Evolutionary conservation across 2,888 invertebrate genomes (phyloP), one percentile per base, ranked within the genome.

Genomic region (Eucriotettix oculatus): DNA sequence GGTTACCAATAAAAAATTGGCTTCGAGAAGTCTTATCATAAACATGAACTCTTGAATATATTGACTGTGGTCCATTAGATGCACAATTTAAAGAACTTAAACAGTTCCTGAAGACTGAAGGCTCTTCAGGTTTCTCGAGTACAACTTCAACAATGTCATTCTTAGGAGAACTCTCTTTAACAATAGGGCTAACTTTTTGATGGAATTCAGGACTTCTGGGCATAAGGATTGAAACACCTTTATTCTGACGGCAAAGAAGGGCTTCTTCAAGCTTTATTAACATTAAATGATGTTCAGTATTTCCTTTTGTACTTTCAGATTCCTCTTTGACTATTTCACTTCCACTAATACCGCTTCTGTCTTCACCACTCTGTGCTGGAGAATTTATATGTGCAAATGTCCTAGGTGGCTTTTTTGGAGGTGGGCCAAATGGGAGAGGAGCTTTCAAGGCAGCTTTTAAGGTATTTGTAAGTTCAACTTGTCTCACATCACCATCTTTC

Each of bases 361-460:
- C 58, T 14, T 57, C 29, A 40, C 16, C 17, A 17, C 5, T 2
- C 2, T 12, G 12, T n/a, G 14, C 58, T 44, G 58, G 42, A 10
- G 58, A 42, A 42, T 57, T 59, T 29, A 7, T 29, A 66, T 77
- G 74, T 48, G 74, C 74, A 66, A 85, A 84, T 1, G 79, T 80
- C 64, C 87, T 72, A 0, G 87, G 88, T 1, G 88, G 87, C 69
- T 88, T 87, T 67, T 83, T 82, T 0, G 87, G 88, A 0, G 87
- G 85, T 9, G 86, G 86, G 0, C 86, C 86, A 7, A 72, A 63
- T 0, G 87, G 87, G 56, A 87, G 68, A 0, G 86, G 86, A 65
- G 83, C 80, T 68, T 81, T 82, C 54, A 86, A 71, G 16, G 83
- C 84, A 63, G 79, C 79, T 68, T 82, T 83, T 44, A 86, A 71